Conservation (phyloP, 2,113 vertebrate genomes). For the Acinonyx jubatus region DNA sequence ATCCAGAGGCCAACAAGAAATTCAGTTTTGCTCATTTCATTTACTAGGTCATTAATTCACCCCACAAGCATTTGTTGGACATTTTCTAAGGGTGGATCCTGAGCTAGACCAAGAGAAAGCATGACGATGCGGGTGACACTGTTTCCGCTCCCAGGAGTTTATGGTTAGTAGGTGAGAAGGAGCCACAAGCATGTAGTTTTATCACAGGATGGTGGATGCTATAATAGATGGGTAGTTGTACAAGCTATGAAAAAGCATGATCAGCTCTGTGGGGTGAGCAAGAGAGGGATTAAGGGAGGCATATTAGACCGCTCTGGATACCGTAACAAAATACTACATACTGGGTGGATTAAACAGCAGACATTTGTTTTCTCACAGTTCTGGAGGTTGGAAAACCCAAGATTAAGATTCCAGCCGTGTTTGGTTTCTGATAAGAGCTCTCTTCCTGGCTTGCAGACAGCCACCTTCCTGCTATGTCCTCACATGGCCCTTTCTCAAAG, state of each 20-base stretch:
- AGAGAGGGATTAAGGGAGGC: background rate
- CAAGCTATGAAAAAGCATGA: background rate
- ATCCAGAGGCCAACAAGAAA: background rate
- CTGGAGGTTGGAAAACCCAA: background rate
- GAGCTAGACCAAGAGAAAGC: background rate
- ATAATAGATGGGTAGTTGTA: background rate
- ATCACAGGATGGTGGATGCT: background rate
- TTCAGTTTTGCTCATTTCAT: background rate
- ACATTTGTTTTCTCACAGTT: background rate
- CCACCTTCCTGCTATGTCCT: background rate
- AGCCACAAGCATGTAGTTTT: fast-evolving
- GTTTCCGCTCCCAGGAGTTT: background rate
- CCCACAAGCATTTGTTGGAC: background rate
- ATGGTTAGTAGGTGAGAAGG: too few relatives aligned
- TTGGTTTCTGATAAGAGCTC: background rate
- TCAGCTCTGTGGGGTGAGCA: background rate
- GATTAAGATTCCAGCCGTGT: background rate
- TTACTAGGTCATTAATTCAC: background rate
- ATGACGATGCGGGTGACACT: background rate
- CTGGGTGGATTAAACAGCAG: background rate
- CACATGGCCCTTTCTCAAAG: background rate
- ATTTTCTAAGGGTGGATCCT: background rate
- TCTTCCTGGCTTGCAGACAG: background rate
- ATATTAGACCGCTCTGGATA: background rate
- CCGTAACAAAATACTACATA: background rate